A percentile compares a stretch with the other conserved stretches of the same genome.
These are phyloP conservation scores for Solenopsis fugax DNA, from an alignment of 1,140 invertebrate species.

Conservation along the genomic window DNA sequence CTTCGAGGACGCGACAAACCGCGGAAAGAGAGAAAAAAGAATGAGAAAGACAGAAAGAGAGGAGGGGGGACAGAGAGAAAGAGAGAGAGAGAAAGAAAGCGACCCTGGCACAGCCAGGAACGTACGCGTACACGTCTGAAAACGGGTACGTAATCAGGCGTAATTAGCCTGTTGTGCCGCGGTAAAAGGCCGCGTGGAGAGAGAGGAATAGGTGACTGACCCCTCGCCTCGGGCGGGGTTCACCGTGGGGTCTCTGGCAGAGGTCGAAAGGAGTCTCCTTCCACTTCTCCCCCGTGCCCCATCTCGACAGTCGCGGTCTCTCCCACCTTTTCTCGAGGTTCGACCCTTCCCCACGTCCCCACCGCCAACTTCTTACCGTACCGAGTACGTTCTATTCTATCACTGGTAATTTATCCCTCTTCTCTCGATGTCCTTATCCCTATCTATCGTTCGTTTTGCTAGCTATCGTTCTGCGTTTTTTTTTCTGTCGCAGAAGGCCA, in stretches of 20 bases:
- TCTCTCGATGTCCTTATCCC: slow-evolving; percentile 72
- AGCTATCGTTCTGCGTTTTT: slow-evolving; percentile 74
- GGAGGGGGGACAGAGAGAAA: too few relatives aligned
- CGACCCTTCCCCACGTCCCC: slow-evolving; percentile 46
- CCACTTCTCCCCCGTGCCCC: slow-evolving; percentile 34
- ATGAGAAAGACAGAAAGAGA: background rate
- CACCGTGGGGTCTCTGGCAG: slow-evolving; percentile 75
- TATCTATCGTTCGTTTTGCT: slow-evolving; percentile 64
- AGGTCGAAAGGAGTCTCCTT: slow-evolving; percentile 74
- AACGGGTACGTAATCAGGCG: slow-evolving; percentile 76
- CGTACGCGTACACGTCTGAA: slow-evolving; percentile 69
- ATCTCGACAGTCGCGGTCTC: slow-evolving; percentile 11
- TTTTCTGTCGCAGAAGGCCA: slow-evolving; percentile 55
- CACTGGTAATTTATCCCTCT: slow-evolving; percentile 75
- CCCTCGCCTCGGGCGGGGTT: slow-evolving; percentile 78
- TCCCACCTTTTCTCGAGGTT: slow-evolving; percentile 61
- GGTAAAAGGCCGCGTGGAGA: slow-evolving; percentile 73
- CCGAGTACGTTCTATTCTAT: slow-evolving; percentile 72
- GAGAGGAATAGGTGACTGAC: slow-evolving; percentile 81
- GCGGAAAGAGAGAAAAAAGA: background rate
- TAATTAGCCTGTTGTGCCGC: slow-evolving; percentile 80
- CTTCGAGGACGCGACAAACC: slow-evolving; percentile 1
- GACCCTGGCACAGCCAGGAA: slow-evolving; percentile 51
- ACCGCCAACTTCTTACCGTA: slow-evolving; percentile 15
- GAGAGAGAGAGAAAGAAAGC: slow-evolving; percentile 37